Conservation (phyloP, 2,888 invertebrate genomes). For the Coleophora flavipennella region DNA sequence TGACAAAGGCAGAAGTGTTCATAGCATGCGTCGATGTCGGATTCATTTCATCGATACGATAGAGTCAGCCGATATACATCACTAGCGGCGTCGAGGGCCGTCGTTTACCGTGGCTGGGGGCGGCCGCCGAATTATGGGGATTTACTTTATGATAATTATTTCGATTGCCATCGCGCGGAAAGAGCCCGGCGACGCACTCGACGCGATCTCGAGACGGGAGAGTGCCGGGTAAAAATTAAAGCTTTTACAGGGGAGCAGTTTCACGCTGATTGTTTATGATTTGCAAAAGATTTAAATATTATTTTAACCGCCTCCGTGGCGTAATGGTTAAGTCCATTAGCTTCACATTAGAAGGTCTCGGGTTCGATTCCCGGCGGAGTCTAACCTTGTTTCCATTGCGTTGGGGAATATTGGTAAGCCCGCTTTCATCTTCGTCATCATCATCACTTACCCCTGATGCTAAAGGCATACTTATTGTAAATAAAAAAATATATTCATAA, state of each 20-base stretch:
- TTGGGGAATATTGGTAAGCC: too few species aligned
- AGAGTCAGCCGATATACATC: slow-evolving; percentile 32
- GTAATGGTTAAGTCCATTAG: too few species aligned
- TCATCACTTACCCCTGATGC: too few species aligned
- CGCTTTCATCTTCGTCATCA: too few species aligned
- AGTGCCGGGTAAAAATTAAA: slow-evolving; percentile 51
- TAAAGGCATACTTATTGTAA: too few species aligned
- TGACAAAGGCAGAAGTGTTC: too few species aligned
- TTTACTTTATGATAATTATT: slow-evolving; percentile 71
- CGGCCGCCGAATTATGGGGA: slow-evolving; percentile 62
- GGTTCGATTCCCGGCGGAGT: too few species aligned
- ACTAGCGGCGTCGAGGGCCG: slow-evolving; percentile 44
- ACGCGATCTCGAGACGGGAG: slow-evolving; percentile 38
- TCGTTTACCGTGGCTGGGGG: slow-evolving; percentile 51
- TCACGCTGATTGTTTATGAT: slow-evolving; percentile 20
- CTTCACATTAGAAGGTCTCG: too few species aligned
- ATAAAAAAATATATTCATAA: too few species aligned
- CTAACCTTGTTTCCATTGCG: too few species aligned
- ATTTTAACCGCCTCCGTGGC: too few species aligned
- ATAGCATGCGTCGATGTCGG: too few species aligned
- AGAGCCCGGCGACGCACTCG: slow-evolving; percentile 41
- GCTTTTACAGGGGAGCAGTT: slow-evolving; percentile 37
- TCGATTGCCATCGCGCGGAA: slow-evolving; percentile 62
- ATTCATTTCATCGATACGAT: slow-evolving; percentile 27
- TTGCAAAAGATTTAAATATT: slow-evolving; percentile 4